Evolutionary conservation across 53 echinoderm and acorn worm genomes (phyloP).

Genomic region (Paracentrotus lividus): DNA sequence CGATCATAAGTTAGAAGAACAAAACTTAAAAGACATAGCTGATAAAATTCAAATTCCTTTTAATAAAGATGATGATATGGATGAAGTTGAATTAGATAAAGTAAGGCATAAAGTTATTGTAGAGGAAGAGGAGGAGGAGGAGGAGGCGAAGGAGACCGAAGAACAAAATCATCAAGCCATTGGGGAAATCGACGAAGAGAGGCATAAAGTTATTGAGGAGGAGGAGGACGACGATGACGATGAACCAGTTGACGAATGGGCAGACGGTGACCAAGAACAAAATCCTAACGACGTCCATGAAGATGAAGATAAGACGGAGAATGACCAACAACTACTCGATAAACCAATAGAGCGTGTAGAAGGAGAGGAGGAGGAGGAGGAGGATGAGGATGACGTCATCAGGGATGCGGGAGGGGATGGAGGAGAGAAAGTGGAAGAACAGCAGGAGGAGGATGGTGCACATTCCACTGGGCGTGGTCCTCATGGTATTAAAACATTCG

Average conservation of each 20-base stretch:
- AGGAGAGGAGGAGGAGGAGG: slow-evolving; percentile 42
- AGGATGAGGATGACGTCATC: not conserved
- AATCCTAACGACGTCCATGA: not conserved
- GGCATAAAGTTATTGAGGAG: not conserved
- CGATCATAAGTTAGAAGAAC: not conserved
- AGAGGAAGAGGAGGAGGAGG: no score
- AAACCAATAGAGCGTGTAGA: slow-evolving; percentile 5
- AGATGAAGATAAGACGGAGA: no score
- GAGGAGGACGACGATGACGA: not conserved
- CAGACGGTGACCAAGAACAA: not conserved
- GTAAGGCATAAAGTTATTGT: not conserved
- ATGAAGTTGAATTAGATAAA: not conserved
- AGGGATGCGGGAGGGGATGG: slow-evolving; percentile 23
- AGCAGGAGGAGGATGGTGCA: not conserved
- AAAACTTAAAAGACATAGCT: not conserved
- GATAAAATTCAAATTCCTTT: not conserved
- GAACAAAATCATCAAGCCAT: not conserved
- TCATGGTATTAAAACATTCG: slow-evolving; percentile 79
- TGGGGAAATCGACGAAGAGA: no score
- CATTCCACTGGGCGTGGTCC: slow-evolving; percentile 53
- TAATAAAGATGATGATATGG: not conserved
- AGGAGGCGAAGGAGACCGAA: not conserved
- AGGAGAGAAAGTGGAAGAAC: not conserved
- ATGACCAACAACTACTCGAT: not conserved
- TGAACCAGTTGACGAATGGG: not conserved